Evolutionary conservation across 64 coral and sea anemone genomes (phyloP).

Genomic region (Trachythela sp.): DNA sequence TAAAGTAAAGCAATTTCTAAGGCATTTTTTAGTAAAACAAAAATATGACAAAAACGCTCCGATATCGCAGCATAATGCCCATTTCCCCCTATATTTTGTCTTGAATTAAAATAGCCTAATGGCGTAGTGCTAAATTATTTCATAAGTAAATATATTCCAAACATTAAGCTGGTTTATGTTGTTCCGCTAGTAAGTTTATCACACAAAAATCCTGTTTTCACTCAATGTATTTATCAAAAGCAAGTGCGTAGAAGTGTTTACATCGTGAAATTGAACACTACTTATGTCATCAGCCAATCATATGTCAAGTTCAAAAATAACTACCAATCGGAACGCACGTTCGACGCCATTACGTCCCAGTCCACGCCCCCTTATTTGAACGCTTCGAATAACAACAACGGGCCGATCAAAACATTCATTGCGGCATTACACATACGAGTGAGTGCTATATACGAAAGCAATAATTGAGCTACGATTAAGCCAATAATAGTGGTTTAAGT

Average conservation of each 20-base stretch:
- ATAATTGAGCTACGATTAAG: background rate
- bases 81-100: background rate
- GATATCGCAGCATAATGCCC: background rate
- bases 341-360: background rate
- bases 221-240: background rate
- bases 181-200: background rate
- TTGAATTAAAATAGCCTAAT: background rate
- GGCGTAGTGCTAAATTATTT: background rate
- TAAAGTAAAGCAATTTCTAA: no score
- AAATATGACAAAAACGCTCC: background rate
- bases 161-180: background rate
- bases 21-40: background rate
- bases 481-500: background rate
- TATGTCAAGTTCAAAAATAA: background rate
- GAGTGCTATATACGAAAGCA: background rate
- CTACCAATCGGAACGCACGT: background rate
- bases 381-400: background rate
- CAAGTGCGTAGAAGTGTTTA: background rate
- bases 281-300: background rate
- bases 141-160: background rate
- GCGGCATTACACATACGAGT: background rate
- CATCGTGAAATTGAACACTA: background rate
- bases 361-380: background rate
- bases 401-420: background rate
- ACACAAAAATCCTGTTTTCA: background rate